phyloP scores from a whole-genome alignment of 1,140 invertebrate genomes.

The Neoseiulus cucumeris region DNA sequence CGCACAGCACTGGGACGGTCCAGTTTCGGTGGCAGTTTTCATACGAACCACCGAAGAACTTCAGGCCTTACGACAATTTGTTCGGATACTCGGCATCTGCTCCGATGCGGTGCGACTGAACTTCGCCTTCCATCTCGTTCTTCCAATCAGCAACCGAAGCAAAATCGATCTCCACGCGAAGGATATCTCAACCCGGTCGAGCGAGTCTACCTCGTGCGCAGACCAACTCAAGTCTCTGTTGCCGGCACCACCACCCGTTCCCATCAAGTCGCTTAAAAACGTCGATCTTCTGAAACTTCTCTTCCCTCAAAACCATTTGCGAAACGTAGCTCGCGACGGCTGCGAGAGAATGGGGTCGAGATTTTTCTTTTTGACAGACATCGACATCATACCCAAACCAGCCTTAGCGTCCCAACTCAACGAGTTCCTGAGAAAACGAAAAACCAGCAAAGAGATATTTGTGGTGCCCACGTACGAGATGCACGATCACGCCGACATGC shows the following conservation, averaged over 20 bases:
- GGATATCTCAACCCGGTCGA: background rate
- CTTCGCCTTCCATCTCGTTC: conserved; percentile 47
- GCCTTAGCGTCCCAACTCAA: conserved; percentile 34
- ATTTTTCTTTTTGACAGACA: conserved; percentile 27
- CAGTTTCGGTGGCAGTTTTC: conserved; percentile 63
- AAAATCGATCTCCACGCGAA: conserved; percentile 12
- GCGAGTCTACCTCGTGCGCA: conserved; percentile 11
- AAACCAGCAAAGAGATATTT: conserved; percentile 47
- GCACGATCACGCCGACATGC: conserved; percentile 49
- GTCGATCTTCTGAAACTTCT: conserved; percentile 14
- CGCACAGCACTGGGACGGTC: conserved; percentile 56
- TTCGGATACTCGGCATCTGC: conserved; percentile 51
- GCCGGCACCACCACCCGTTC: conserved; percentile 12
- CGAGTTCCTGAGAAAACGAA: conserved; percentile 36
- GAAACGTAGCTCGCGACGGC: conserved; percentile 26
- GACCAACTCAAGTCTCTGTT: conserved; percentile 12
- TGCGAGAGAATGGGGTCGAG: conserved; percentile 17
- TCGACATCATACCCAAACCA: conserved; percentile 28
- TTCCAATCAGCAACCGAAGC: conserved; percentile 33
- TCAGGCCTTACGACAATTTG: conserved; percentile 31
- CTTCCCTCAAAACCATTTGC: conserved; percentile 30
- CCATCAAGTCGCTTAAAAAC: conserved; percentile 15
- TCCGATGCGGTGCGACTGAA: conserved; percentile 43
- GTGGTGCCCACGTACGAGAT: conserved; percentile 82
- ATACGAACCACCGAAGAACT: conserved; percentile 39